Percentiles rank a stretch among this genome's conserved stretches.
phyloP scores from a whole-genome alignment of 1,140 invertebrate genomes.

The Tetraneura akinire region DNA sequence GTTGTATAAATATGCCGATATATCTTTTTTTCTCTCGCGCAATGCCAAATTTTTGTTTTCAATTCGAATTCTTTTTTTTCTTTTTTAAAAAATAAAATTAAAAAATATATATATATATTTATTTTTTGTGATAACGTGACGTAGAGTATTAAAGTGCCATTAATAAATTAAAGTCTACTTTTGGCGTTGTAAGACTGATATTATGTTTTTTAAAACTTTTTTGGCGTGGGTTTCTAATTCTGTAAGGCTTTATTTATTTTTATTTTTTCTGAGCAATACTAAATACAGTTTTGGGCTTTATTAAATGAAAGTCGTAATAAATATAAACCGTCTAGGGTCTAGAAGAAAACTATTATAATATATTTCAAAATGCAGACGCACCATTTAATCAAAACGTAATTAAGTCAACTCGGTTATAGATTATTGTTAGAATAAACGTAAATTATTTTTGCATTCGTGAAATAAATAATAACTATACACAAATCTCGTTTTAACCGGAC shows the following conservation, averaged over 20 bases:
- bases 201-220: conserved; percentile 33
- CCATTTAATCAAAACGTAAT: conserved; percentile 19
- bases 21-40: background rate
- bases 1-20: background rate
- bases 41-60: background rate
- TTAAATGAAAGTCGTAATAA: conserved; percentile 13
- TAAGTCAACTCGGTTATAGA: background rate
- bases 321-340: background rate
- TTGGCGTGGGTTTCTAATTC: conserved; percentile 18
- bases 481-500: background rate
- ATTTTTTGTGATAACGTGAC: background rate
- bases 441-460: background rate
- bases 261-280: background rate
- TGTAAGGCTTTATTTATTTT: background rate
- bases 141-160: background rate
- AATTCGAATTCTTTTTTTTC: background rate
- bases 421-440: conserved; percentile 5
- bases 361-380: background rate
- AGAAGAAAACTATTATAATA: conserved; percentile 10
- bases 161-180: conserved; percentile 17
- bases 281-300: conserved; percentile 19
- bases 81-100: background rate
- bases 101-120: too few species aligned
- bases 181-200: conserved; percentile 5
- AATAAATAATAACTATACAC: background rate